phyloP scores from a whole-genome alignment of 2,113 vertebrate species.

The Phocoena phocoena region DNA sequence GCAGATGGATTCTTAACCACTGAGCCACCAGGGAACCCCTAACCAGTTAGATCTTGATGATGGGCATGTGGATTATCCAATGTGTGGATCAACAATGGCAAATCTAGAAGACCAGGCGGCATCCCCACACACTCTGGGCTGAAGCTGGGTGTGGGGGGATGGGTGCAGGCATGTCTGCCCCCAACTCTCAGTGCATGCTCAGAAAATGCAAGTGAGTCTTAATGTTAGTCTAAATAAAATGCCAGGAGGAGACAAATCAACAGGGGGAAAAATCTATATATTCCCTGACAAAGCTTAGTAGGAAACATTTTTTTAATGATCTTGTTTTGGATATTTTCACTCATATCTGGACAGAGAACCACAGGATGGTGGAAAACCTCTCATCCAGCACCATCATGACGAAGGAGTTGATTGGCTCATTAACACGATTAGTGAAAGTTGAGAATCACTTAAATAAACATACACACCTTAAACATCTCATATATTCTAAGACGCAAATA shows the following conservation, averaged over 20 bases:
- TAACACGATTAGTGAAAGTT: not conserved
- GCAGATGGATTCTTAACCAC: too few species aligned
- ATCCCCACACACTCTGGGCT: not conserved
- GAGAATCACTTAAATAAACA: constrained; percentile 8
- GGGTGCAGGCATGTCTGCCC: not conserved
- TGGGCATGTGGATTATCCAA: not conserved
- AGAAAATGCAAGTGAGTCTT: not conserved
- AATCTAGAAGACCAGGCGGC: not conserved
- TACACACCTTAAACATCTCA: not conserved
- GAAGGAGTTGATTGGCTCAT: not conserved
- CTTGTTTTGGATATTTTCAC: constrained; percentile 23
- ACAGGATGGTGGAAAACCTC: not conserved
- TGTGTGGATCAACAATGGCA: not conserved
- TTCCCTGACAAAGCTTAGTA: not conserved
- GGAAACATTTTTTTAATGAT: not conserved
- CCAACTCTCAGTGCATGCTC: not conserved
- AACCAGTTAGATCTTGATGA: not conserved
- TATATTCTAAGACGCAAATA: not conserved
- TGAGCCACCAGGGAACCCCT: too few species aligned
- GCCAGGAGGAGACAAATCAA: not conserved
- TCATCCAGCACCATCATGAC: not conserved
- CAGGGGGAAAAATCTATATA: not conserved
- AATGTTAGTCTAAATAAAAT: not conserved
- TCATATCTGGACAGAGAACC: not conserved
- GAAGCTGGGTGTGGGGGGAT: not conserved